Base-by-base conservation (phyloP, 2,113 vertebrate genomes). In the Egretta garzetta region DNA sequence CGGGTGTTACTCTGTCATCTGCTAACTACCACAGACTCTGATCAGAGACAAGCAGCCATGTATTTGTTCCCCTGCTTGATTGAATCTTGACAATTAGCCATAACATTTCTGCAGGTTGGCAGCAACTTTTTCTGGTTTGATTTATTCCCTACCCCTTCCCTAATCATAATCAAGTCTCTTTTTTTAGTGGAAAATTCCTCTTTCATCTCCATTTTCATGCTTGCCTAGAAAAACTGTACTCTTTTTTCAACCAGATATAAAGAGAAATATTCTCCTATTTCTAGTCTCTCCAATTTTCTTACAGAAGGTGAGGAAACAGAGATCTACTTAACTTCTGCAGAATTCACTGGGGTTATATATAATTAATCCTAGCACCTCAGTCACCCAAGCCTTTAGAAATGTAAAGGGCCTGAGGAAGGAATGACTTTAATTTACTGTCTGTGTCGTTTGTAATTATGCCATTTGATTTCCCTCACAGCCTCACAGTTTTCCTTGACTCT, bases 361-460 rank as follows among this genome's bases (percentile, higher is more conserved):
- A 93, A 97, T 93, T 96, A 97, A 97, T 93, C 28, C 41, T 83
- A 94, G 17, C 43, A 90, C 86, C 97, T 96, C 43, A 81, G 53
- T 63, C 75, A 95, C 47, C 83, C n/a, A 6, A 87, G 59, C 66
- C 80, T 82, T 94, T 71, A 75, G 58, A 66, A 87, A 53, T 47
- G 68, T 62, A 90, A 88, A 85, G 27, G 13, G 56, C 27, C 84
- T 12, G 52, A 90, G 91, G 86, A 95, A 95, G 66, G 66, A 89
- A 94, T 87, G 60, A 67, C 24, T 86, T 91, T 88, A 14, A 91
- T 96, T 96, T 96, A 86, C 56, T 76, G 6, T 94, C 88, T 81
- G 37, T 88, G 71, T 94, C 58, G 62, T 60, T 71, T 93, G 24
- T 88, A 97, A 96, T 96, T 93, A 94, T 49, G 39, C 35, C n/a